Base-by-base conservation (phyloP, 2,888 invertebrate genomes). In the Platycheirus rosarum region DNA sequence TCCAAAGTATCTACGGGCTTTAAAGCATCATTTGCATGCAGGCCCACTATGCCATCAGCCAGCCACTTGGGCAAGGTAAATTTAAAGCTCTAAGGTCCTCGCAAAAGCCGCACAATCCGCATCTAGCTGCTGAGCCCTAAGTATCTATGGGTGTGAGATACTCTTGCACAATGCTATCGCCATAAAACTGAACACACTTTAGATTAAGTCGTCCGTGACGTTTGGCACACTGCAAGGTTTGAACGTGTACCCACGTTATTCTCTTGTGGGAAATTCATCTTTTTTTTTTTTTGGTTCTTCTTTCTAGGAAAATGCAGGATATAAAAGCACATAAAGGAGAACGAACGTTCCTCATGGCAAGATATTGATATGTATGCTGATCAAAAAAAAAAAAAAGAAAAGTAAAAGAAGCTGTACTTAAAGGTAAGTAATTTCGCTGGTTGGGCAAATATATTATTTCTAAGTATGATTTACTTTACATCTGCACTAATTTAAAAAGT, bases 171-270 rank as follows among this genome's bases (percentile, higher is more conserved):
- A 63, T 76, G 76, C 69, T 69, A 76, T 69, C 48, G 75, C 76
- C 69, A 69, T 69, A 68, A 62, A 75, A 69, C 60, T 46, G 62
- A 68, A 68, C 75, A 68, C 75, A 75, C 62, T 75, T 69, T 49
- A 75, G 75, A 75, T 75, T 75, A 76, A 69, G 69, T 76, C 53
- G n/a, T n/a, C n/a, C n/a, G 62, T 55, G 69, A 63, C 69, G 76
- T 69, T 76, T 69, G 63, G 69, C 63, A 57, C 69, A 69, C 68
- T 55, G 51, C 69, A 40, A 70, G 55, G 55, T 53, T 69, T 63
- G 76, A 62, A 69, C 69, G 63, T 69, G 76, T 48, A 55, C 76
- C 63, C 69, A 76, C 69, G 63, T 63, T 69, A 48, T 76, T 44
- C 69, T 76, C 53, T 8, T 42, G 29, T 32, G 29, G 8, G 29